Base-by-base conservation (phyloP, 2,797 vertebrate species). In the Lophius americanus region DNA sequence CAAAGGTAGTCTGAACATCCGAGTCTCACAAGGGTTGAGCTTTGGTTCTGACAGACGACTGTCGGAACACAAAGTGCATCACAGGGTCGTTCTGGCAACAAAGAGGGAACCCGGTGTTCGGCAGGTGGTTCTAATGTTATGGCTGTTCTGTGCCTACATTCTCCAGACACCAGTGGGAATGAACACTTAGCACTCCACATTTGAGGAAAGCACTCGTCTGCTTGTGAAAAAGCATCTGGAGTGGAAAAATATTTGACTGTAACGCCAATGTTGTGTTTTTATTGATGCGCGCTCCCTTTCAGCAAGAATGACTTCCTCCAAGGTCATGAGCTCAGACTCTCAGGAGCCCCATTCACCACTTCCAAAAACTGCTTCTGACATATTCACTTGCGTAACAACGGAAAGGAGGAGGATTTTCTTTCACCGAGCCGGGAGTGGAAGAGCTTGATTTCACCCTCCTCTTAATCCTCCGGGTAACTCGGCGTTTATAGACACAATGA, bases 311-410 rank as follows among this genome's bases (percentile, higher is more conserved):
- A 77, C 55, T 73, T 61, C 60, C 59, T 58, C 32, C 81, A 87
- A 89, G 87, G 84, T 85, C 76, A 75, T 10, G 35, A 61, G 73
- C 77, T 81, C 57, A 36, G 60, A 65, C 47, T 58, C 70, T 85
- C 14, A 10, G 88, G 71, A 79, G 81, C 8, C 35, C 65, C 55
- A 70, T 80, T 83, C 71, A 84, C 47, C 36, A 66, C 63, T 75
- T 78, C 12, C 46, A 14, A 56, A 66, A 77, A 72, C 44, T n/a
- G 39, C 63, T 36, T 73, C 72, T 62, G 64, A 81, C 73, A 80
- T 60, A 70, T 79, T 70, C 36, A 75, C 66, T 54, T 69, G 65
- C 50, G 66, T 54, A 76, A 79, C 61, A 52, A 64, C 6, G 4
- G n/a, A 65, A 23, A 61, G 47, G 73, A 73, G 58, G 54, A 71